These are phyloP conservation scores for Neogale vison DNA, from an alignment of 2,113 vertebrate species.

Conservation along the genomic window DNA sequence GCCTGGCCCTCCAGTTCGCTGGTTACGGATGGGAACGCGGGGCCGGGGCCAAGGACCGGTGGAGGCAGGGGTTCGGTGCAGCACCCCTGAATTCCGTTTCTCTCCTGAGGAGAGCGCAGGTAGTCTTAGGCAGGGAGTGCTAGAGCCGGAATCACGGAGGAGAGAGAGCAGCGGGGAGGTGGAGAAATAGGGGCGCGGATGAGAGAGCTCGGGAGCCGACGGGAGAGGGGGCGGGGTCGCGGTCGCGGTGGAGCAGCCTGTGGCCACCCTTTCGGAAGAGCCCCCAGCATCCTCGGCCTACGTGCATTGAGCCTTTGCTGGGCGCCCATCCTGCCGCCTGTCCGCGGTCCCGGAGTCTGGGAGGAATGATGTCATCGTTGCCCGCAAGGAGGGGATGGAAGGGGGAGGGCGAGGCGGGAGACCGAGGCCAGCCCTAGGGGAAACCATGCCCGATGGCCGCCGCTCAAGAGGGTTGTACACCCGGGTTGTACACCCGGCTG, in stretches of 20 bases:
- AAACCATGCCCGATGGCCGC: background rate
- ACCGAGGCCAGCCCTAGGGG: constrained; percentile 46
- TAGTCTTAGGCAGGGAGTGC: background rate
- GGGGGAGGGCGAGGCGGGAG: constrained; percentile 50
- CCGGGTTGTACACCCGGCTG: background rate
- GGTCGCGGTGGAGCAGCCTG: background rate
- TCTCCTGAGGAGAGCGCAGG: background rate
- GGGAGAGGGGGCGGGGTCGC: constrained; percentile 30
- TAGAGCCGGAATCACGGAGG: background rate
- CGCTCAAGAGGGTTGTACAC: background rate
- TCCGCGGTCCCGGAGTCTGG: constrained; percentile 63
- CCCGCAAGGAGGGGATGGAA: constrained; percentile 50
- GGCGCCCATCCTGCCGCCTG: constrained; percentile 48
- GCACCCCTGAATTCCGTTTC: constrained; percentile 35
- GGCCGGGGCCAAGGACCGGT: background rate
- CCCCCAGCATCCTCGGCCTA: constrained; percentile 47
- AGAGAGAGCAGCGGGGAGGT: background rate
- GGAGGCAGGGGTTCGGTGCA: background rate
- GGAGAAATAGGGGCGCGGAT: constrained; percentile 4
- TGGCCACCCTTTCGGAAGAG: constrained; percentile 3
- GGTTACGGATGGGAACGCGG: background rate
- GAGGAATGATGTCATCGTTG: constrained; percentile 80
- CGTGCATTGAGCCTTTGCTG: constrained; percentile 51
- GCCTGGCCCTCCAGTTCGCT: background rate
- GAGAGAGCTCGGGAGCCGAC: background rate